phyloP scores from a whole-genome alignment of 2,888 invertebrate species.

The Notocelia uddmanniana region DNA sequence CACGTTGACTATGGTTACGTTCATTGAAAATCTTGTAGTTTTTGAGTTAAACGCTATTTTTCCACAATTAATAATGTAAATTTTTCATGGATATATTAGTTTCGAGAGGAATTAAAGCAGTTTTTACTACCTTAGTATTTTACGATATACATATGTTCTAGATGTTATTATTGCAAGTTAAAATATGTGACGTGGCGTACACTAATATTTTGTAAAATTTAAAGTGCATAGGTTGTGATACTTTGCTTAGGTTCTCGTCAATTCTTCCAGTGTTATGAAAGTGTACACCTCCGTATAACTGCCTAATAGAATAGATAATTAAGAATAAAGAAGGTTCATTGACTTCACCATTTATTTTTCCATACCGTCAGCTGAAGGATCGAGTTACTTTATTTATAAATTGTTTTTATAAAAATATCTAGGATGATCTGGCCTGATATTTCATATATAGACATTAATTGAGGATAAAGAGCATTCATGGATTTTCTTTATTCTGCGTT shows the following conservation, averaged over 20 bases:
- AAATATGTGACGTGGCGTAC: not conserved
- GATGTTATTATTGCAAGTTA: slow-evolving; percentile 13
- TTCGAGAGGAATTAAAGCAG: no score
- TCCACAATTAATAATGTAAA: no score
- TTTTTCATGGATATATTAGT: no score
- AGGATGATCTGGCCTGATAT: no score
- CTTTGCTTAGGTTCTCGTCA: slow-evolving; percentile 15
- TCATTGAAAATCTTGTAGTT: no score
- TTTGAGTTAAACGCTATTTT: no score
- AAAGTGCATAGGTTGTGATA: slow-evolving; percentile 24
- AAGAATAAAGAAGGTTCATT: slow-evolving; percentile 26
- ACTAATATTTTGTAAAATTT: slow-evolving; percentile 4
- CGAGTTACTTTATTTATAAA: no score
- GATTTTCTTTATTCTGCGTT: slow-evolving; percentile 6
- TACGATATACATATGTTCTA: not conserved
- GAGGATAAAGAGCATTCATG: not conserved
- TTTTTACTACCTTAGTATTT: not conserved
- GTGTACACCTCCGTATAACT: not conserved
- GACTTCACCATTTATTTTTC: not conserved
- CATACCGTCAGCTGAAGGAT: not conserved
- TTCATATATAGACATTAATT: not conserved
- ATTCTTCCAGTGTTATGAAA: slow-evolving; percentile 9
- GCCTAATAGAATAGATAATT: slow-evolving; percentile 14
- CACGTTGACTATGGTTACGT: no score
- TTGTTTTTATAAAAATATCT: no score